A percentile compares a stretch with the other conserved stretches of the same genome.
Conservation (phyloP, 2,797 vertebrate species). For the Enteromius fasciolatus region DNA sequence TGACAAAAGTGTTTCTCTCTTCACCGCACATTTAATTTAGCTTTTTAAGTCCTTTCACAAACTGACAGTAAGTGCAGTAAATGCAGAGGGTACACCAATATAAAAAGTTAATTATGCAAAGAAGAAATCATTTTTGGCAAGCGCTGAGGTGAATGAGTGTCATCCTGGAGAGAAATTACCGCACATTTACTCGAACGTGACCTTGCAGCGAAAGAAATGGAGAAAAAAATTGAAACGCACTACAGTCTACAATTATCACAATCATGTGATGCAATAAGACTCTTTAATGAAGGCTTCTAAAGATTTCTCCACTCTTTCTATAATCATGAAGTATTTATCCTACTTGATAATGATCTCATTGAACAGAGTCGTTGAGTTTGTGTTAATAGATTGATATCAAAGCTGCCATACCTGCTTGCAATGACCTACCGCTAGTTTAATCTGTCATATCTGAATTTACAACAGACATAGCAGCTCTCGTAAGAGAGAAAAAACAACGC, state of each 20-base stretch:
- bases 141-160: conserved; percentile 59
- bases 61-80: conserved; percentile 48
- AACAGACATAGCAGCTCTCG: not conserved
- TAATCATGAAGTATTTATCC: conserved; percentile 10
- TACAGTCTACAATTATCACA: not conserved
- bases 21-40: conserved; percentile 26
- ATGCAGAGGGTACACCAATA: conserved; percentile 19
- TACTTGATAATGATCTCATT: conserved; percentile 5
- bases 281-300: conserved; percentile 4
- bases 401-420: not conserved
- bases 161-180: conserved; percentile 58
- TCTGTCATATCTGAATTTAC: not conserved
- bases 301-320: not conserved
- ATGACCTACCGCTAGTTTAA: not conserved
- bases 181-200: not conserved
- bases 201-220: conserved; percentile 16
- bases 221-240: not conserved
- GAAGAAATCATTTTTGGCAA: conserved; percentile 52
- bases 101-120: conserved; percentile 48
- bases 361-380: not conserved
- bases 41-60: conserved; percentile 24
- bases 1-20: conserved; percentile 28
- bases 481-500: not conserved
- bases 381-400: conserved; percentile 5
- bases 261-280: not conserved